Base-by-base conservation (phyloP, 2,888 invertebrate species). In the Tenthredo distinguenda region DNA sequence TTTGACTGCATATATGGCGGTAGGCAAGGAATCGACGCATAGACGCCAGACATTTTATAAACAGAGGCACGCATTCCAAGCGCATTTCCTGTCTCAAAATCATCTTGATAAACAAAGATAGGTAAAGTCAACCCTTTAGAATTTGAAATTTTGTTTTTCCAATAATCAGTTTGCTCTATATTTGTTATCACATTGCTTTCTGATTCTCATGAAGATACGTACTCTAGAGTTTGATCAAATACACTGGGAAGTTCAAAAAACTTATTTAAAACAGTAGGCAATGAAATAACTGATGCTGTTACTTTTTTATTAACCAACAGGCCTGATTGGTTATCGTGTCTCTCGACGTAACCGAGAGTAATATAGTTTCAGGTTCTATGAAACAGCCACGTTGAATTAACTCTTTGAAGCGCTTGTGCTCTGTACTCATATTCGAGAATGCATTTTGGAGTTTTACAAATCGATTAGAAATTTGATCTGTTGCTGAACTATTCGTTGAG, bases 51-150 rank as follows among this genome's bases (percentile, higher is more conserved):
- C 34, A 87, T 62, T 86, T 87, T 86, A 58, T 86, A 77, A n/a
- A 85, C 81, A 21, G 85, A 85, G 2, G 86, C 74, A 85, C 87
- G 87, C n/a, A 85, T 84, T 77, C 86, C 87, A 47, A 88, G 85
- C 21, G 85, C 81, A 65, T 86, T 87, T 76, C 86, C 86, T 40
- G 85, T 82, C 62, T 87, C 87, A 71, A 84, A 86, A 50, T 86
- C 86, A 58, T 87, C 87, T 55, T 76, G 85, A 77, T 47, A 58
- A 86, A 86, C 37, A 87, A 76, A 77, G 84, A 82, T 37, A 40
- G 87, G 86, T 43, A 87, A 55, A 71, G 85, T 86, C 31, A 85
- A 71, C 50, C 83, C 85, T 77, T 76, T 62, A 55, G 72, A 7
- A 34, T 86, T 74, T 40, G 43, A 7, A 62, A 84, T 85, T 86